These are phyloP conservation scores for Cydia fagiglandana DNA, from an alignment of 1,140 invertebrate species.

Conservation along the genomic window DNA sequence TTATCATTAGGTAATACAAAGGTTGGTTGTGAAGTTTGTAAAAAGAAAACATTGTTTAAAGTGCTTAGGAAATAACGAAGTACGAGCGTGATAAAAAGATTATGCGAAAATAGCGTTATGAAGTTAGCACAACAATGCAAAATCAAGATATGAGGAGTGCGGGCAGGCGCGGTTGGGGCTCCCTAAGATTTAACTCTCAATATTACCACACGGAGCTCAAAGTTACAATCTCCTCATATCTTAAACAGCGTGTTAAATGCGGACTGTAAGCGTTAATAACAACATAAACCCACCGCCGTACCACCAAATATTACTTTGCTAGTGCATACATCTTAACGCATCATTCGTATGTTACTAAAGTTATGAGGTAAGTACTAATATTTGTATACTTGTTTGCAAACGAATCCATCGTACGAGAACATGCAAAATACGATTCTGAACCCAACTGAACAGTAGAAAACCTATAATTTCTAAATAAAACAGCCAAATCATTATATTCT, in stretches of 20 bases:
- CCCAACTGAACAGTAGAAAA: background rate
- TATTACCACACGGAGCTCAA: background rate
- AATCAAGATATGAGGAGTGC: slow-evolving; percentile 47
- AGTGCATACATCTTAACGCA: slow-evolving; percentile 45
- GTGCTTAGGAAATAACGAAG: background rate
- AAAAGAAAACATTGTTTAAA: background rate
- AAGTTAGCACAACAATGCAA: slow-evolving; percentile 43
- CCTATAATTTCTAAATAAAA: background rate
- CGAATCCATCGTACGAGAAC: background rate
- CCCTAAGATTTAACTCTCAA: background rate
- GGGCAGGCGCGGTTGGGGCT: background rate
- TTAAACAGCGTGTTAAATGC: slow-evolving; percentile 50
- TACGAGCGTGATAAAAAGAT: slow-evolving; percentile 26
- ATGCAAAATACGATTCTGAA: background rate
- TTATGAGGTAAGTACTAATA: slow-evolving; percentile 10
- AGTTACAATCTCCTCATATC: slow-evolving; percentile 43
- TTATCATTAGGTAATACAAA: background rate
- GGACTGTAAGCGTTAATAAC: slow-evolving; percentile 58
- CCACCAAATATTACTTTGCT: slow-evolving; percentile 60
- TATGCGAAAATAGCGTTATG: slow-evolving; percentile 37
- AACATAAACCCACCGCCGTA: slow-evolving; percentile 75
- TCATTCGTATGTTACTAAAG: slow-evolving; percentile 3
- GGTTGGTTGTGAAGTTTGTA: background rate
- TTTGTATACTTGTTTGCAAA: background rate
- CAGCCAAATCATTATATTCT: background rate